These are phyloP conservation scores for Etia nguti DNA, from an alignment of 2,113 vertebrate genomes.

Conservation along the genomic window DNA sequence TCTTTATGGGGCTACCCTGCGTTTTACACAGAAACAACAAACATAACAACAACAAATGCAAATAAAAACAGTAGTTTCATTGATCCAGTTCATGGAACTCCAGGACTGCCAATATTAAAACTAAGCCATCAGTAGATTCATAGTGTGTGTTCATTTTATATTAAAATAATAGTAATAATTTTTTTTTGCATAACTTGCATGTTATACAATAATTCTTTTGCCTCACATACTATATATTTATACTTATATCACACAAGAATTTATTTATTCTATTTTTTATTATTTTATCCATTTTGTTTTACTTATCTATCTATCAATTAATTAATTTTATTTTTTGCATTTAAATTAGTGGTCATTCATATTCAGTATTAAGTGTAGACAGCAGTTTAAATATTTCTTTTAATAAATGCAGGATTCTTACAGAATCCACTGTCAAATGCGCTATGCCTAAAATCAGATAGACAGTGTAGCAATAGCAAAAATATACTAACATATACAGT, in stretches of 20 bases:
- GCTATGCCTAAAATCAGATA: background rate
- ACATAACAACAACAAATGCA: background rate
- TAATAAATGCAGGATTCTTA: background rate
- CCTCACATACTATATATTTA: background rate
- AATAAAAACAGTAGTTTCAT: background rate
- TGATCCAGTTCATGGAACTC: background rate
- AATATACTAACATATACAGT: background rate
- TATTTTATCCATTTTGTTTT: background rate
- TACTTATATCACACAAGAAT: background rate
- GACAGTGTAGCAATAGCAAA: background rate
- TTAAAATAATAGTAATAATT: too few species aligned
- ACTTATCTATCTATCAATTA: background rate
- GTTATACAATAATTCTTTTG: background rate
- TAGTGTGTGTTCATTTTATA: too few species aligned
- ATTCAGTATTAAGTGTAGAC: background rate
- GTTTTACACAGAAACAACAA: background rate
- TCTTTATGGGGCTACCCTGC: rapidly evolving
- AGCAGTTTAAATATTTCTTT: background rate
- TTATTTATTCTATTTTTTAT: background rate
- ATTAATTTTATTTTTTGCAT: rapidly evolving
- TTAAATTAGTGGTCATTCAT: background rate
- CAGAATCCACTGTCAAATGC: background rate
- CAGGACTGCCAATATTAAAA: background rate
- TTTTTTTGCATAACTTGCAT: background rate
- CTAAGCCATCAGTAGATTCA: background rate